Evolutionary conservation across 2,113 vertebrate species (phyloP).

Genomic region (Buteo buteo): DNA sequence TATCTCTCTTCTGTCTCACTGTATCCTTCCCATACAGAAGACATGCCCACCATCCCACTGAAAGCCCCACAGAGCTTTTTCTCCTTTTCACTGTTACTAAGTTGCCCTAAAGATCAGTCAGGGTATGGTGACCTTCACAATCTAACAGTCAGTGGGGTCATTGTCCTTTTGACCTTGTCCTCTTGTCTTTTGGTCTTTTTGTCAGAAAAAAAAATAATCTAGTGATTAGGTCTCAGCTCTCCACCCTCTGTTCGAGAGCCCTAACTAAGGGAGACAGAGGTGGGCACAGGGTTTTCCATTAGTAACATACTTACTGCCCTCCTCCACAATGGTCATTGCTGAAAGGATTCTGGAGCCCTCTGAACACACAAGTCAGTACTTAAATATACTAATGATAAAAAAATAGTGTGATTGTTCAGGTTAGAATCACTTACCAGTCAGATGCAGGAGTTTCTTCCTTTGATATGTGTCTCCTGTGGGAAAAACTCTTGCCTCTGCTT

Average conservation of each 20-base stretch:
- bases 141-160: not conserved
- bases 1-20: not conserved
- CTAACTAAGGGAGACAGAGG: not conserved
- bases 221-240: not conserved
- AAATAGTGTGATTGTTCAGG: not conserved
- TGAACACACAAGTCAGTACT: not conserved
- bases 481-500: not conserved
- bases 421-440: slow-evolving; percentile 20
- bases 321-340: not conserved
- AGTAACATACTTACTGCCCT: not conserved
- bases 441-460: not conserved
- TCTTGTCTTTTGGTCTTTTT: not conserved
- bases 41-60: not conserved
- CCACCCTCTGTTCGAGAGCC: not conserved
- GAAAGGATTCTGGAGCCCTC: not conserved
- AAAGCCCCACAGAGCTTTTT: not conserved
- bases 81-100: not conserved
- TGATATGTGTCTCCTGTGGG: not conserved
- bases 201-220: not conserved
- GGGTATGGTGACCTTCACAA: not conserved
- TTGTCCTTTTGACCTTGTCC: not conserved
- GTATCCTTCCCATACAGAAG: not conserved
- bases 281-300: not conserved
- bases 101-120: not conserved
- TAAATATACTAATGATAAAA: not conserved